These are phyloP conservation scores for Orius insidiosus DNA, from an alignment of 1,140 invertebrate species.

Conservation along the genomic window DNA sequence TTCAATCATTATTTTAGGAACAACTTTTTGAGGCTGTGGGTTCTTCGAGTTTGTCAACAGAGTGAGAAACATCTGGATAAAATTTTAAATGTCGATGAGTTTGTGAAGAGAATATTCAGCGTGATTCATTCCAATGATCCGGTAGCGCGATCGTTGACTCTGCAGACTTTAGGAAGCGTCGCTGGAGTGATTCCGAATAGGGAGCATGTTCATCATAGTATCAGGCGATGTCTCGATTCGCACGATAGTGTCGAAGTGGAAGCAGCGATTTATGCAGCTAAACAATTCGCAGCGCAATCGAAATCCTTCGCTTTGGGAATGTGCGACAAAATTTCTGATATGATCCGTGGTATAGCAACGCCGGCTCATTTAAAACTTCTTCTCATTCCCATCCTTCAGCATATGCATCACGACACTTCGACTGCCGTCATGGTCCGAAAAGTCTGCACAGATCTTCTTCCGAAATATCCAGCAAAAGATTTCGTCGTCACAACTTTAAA, in stretches of 20 bases:
- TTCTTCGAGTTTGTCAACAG: constrained; percentile 84
- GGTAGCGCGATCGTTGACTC: constrained; percentile 68
- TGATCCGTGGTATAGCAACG: constrained; percentile 83
- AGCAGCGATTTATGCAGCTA: constrained; percentile 87
- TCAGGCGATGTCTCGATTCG: constrained; percentile 78
- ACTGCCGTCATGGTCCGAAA: constrained; percentile 60
- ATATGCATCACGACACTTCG: constrained; percentile 83
- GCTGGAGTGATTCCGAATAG: constrained; percentile 83
- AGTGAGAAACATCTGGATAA: constrained; percentile 94
- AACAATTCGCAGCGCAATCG: constrained; percentile 81
- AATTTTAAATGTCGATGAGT: constrained; percentile 91
- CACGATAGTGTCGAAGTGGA: constrained; percentile 89
- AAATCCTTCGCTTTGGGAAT: constrained; percentile 91
- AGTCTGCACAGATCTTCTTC: constrained; percentile 64
- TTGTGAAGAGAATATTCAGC: constrained; percentile 79
- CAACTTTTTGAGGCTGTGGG: constrained; percentile 84
- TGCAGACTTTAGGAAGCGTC: constrained; percentile 79
- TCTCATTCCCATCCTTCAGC: constrained; percentile 75
- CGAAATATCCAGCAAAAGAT: constrained; percentile 71
- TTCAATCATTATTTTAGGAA: constrained; percentile 30
- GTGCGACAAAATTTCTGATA: constrained; percentile 86
- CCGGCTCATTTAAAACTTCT: constrained; percentile 81
- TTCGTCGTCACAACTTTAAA: constrained; percentile 74
- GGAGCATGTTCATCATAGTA: constrained; percentile 89
- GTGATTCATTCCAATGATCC: constrained; percentile 96